Base-by-base conservation (phyloP, 1,140 invertebrate genomes). In the Condylostylus longicornis region DNA sequence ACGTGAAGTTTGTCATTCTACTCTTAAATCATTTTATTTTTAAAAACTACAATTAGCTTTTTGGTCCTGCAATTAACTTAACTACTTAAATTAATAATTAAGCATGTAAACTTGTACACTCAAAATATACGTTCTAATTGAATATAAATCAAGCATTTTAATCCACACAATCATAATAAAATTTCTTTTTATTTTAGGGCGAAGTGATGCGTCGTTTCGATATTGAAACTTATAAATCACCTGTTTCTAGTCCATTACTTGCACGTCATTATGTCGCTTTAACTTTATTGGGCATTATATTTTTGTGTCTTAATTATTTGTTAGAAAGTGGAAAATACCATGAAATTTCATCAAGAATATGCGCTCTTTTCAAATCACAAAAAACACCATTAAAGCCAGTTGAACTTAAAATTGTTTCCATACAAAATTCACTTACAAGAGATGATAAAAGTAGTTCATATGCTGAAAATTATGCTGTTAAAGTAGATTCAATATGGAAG, bases 201-300 rank as follows among this genome's bases (percentile, higher is more conserved):
- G 42, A 65, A 35, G 41, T 77, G 15, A 54, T 77, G 5, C 49
- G 47, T 5, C 66, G 71, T 32, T 78, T 76, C 46, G 69, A 73
- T 30, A 74, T 77, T 63, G 67, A 78, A 44, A 75, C 74, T 3
- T 77, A 77, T 47, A 63, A 65, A 35, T 68, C 70, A 36, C 74
- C 75, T 0, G 45, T 77, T 13, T 44, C 50, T 9, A 71, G 67
- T 48, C 53, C 67, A 22, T 62, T 78, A 10, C 41, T 75, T 7
- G 55, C 57, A 15, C 61, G 61, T 1, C 73, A 77, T 54, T 72
- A 63, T 39, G 36, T 60, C 0, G 63, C 64, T 0, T 49, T 76
- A 3, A 42, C 63, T 0, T 5, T 65, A 14, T 59, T 74, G 4
- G 72, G 74, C 2, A 41, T 64, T 0, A 13, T 57, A 6, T 58